Evolutionary conservation across 2,888 invertebrate species (phyloP).

Genomic region (Oscheius sp.): DNA sequence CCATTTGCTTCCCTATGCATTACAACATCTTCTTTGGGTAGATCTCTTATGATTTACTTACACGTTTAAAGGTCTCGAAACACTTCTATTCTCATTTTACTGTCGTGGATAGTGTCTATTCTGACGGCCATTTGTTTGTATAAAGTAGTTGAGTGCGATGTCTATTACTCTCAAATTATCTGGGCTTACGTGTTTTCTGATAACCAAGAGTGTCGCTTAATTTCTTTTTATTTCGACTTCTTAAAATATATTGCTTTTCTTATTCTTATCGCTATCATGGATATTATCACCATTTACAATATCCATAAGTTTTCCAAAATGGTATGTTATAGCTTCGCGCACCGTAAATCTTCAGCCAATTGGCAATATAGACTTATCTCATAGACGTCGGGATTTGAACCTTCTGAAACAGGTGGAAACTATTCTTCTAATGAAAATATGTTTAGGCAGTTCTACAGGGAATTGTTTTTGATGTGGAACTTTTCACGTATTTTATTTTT

Average conservation of each 20-base stretch:
- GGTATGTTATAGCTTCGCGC: too few species aligned
- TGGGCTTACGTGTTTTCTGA: conserved; percentile 16
- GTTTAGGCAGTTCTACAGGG: conserved; percentile 18
- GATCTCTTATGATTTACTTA: neutral
- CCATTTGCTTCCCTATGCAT: conserved; percentile 6
- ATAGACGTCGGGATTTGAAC: conserved; percentile 13
- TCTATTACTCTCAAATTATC: neutral
- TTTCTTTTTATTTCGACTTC: conserved; percentile 32
- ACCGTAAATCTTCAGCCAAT: too few species aligned
- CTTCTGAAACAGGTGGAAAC: conserved; percentile 27
- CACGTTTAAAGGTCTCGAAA: conserved; percentile 12
- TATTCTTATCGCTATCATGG: conserved; percentile 3
- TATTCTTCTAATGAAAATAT: neutral
- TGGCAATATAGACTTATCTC: neutral
- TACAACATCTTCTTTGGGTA: conserved; percentile 25
- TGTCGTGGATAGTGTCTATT: conserved; percentile 21
- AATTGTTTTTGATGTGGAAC: conserved; percentile 20
- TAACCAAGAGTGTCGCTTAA: conserved; percentile 16
- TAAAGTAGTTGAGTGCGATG: neutral
- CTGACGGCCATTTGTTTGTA: conserved; percentile 5
- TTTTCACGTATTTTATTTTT: conserved; percentile 19
- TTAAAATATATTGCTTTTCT: conserved; percentile 28
- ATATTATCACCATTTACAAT: conserved; percentile 9
- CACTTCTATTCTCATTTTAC: neutral
- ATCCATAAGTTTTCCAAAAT: neutral